Evolutionary conservation across 2,888 invertebrate genomes (phyloP).

Genomic region (Nymphalis c-album): DNA sequence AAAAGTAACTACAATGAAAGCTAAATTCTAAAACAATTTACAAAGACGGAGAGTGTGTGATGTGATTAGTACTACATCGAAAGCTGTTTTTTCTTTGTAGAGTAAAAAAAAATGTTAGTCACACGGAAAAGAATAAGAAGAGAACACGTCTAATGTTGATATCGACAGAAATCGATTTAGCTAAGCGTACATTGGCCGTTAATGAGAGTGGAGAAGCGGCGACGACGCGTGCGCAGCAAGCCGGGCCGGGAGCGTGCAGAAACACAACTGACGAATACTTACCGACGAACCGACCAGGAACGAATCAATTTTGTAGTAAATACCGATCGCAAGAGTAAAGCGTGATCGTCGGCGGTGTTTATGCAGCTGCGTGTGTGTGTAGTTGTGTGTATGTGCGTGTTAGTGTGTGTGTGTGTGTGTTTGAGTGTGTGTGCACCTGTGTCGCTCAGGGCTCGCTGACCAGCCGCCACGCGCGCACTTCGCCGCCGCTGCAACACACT

Average conservation of each 20-base stretch:
- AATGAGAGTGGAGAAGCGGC: slow-evolving; percentile 59
- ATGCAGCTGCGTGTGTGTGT: slow-evolving; percentile 27
- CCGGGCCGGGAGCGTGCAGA: slow-evolving; percentile 31
- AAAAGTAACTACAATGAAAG: slow-evolving; percentile 27
- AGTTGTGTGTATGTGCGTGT: slow-evolving; percentile 1
- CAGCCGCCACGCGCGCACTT: slow-evolving; percentile 85
- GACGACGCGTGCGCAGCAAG: slow-evolving; percentile 55
- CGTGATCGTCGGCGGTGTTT: slow-evolving; percentile 26
- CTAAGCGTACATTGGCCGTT: slow-evolving; percentile 43
- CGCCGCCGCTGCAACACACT: slow-evolving; percentile 85
- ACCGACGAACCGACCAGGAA: slow-evolving; percentile 4
- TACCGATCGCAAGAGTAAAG: slow-evolving; percentile 27
- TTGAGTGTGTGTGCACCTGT: slow-evolving; percentile 46
- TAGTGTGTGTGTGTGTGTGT: slow-evolving; percentile 37
- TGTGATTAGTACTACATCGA: slow-evolving; percentile 34
- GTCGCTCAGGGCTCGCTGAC: slow-evolving; percentile 69
- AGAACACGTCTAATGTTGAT: slow-evolving; percentile 27
- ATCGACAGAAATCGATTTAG: slow-evolving; percentile 26
- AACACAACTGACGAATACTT: slow-evolving; percentile 33
- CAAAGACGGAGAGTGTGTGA: slow-evolving; percentile 22
- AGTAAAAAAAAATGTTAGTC: slow-evolving; percentile 31
- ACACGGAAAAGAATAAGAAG: slow-evolving; percentile 30
- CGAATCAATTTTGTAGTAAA: slow-evolving; percentile 21
- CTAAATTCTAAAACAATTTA: slow-evolving; percentile 17
- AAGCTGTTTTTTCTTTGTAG: slow-evolving; percentile 32